A percentile compares a stretch with the other conserved stretches of the same genome.
phyloP scores from a whole-genome alignment of 2,797 vertebrate genomes.

The Sylvilagus floridanus region DNA sequence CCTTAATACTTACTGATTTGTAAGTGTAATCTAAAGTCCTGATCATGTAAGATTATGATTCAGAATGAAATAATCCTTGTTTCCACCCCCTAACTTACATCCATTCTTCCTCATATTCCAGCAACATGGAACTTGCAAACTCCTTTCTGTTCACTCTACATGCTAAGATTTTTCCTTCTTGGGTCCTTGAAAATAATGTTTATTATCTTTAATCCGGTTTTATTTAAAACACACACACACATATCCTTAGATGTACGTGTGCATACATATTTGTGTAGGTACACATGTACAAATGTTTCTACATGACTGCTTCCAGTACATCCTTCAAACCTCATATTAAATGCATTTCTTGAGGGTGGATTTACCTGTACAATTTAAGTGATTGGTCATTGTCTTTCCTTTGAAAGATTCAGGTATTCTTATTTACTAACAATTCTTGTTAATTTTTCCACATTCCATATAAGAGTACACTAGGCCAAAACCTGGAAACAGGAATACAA shows the following conservation, averaged over 20 bases:
- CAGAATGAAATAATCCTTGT: not conserved
- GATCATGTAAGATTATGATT: not conserved
- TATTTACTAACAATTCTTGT: not conserved
- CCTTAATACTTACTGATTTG: not conserved
- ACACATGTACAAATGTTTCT: too few species aligned
- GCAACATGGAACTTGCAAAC: not conserved
- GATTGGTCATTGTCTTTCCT: not conserved
- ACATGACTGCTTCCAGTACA: not conserved
- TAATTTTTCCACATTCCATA: not conserved
- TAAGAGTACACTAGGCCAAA: too few species aligned
- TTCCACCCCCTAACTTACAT: not conserved
- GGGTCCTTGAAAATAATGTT: not conserved
- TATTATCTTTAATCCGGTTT: not conserved
- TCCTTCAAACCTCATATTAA: not conserved
- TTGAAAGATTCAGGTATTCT: not conserved
- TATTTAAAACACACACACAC: not conserved
- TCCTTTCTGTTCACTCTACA: not conserved
- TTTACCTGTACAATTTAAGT: not conserved
- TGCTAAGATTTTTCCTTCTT: not conserved
- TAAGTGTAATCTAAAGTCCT: not conserved
- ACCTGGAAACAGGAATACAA: too few species aligned
- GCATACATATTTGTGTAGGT: too few species aligned
- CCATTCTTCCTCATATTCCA: not conserved
- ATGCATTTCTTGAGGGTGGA: not conserved
- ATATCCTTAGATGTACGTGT: too few species aligned